phyloP scores from a whole-genome alignment of 2,888 invertebrate genomes.

The Melanotus villosus region DNA sequence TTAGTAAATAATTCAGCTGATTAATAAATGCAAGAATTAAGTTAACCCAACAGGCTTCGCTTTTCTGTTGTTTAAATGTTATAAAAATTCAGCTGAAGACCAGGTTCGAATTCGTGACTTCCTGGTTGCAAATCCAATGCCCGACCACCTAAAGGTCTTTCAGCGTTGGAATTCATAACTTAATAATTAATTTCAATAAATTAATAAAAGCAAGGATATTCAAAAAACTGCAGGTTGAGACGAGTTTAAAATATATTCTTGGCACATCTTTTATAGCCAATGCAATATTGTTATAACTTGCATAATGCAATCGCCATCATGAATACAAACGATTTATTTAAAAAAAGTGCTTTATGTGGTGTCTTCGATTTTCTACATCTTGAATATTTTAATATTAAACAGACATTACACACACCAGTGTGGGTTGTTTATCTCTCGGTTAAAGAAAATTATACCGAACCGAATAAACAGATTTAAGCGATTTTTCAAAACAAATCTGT shows the following conservation, averaged over 20 bases:
- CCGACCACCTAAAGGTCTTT: no score
- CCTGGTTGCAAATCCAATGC: no score
- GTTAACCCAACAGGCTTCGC: no score
- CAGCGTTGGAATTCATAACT: no score
- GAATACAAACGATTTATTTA: conserved; percentile 14
- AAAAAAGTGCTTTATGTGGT: conserved; percentile 2
- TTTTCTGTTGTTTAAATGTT: no score
- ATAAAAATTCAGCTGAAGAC: no score
- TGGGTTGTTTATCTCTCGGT: neutral
- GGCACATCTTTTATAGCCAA: conserved; percentile 14
- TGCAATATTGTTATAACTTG: conserved; percentile 34
- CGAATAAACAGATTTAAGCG: conserved; percentile 1
- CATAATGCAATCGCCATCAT: conserved; percentile 13
- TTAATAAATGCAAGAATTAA: no score
- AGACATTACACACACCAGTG: neutral
- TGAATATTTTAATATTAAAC: conserved; percentile 11
- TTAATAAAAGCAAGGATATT: no score
- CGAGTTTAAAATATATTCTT: neutral
- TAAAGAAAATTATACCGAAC: neutral
- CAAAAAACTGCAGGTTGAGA: neutral
- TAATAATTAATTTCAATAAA: no score
- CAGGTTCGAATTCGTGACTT: no score
- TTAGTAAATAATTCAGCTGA: no score
- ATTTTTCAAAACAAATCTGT: neutral
- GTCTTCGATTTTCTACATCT: neutral